Evolutionary conservation across 2,113 vertebrate species (phyloP).

Genomic region (Ranitomeya imitator): DNA sequence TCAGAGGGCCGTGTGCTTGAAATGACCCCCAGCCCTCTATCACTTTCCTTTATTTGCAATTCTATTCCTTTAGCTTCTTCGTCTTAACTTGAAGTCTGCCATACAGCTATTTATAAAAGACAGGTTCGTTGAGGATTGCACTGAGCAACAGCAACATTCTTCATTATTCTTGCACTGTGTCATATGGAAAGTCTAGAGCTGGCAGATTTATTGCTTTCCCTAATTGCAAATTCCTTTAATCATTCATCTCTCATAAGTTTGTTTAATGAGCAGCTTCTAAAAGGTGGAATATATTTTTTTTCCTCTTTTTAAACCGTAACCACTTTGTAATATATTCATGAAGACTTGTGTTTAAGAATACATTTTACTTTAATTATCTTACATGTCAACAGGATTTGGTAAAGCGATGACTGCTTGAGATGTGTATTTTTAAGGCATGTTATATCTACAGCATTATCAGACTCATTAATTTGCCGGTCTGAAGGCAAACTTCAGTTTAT

Average conservation of each 20-base stretch:
- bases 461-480: conserved; percentile 1
- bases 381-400: conserved; percentile 41
- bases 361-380: conserved; percentile 55
- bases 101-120: conserved; percentile 56
- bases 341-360: conserved; percentile 57
- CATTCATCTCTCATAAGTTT: conserved; percentile 38
- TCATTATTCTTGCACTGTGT: conserved; percentile 65
- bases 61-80: conserved; percentile 40
- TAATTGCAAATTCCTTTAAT: conserved; percentile 53
- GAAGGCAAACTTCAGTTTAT: neutral
- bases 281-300: conserved; percentile 45
- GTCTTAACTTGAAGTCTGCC: conserved; percentile 71
- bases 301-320: neutral
- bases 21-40: conserved; percentile 32
- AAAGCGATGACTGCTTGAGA: conserved; percentile 41
- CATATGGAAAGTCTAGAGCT: conserved; percentile 60
- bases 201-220: conserved; percentile 62
- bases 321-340: conserved; percentile 47
- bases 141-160: conserved; percentile 66
- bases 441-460: conserved; percentile 1
- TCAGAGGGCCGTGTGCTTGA: neutral
- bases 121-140: conserved; percentile 54
- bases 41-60: conserved; percentile 26
- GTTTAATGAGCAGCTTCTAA: conserved; percentile 42
- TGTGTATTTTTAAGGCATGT: conserved; percentile 19